Conservation (phyloP, 2,797 vertebrate species). For the Danionella dracula region DNA sequence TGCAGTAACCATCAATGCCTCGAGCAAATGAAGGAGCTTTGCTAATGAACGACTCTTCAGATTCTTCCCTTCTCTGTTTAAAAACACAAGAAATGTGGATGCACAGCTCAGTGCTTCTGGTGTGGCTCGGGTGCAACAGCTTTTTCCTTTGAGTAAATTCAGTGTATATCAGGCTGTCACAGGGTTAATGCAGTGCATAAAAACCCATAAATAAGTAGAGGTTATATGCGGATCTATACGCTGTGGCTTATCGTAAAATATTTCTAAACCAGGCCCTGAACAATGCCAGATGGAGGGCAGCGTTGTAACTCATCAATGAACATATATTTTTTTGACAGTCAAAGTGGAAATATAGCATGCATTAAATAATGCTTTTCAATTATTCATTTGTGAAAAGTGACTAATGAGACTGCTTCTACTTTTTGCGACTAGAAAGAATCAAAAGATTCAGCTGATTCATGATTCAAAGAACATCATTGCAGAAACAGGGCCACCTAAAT, state of each 20-base stretch:
- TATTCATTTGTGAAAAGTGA: no score
- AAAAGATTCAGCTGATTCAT: no score
- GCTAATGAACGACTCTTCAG: slow-evolving; percentile 9
- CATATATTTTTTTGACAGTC: no score
- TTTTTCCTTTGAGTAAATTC: neutral
- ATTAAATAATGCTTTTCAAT: no score
- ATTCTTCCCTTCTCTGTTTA: neutral
- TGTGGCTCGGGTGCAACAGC: neutral
- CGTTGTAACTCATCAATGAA: slow-evolving; percentile 20
- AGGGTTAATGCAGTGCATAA: slow-evolving; percentile 15
- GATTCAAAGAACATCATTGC: no score
- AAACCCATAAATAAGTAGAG: neutral
- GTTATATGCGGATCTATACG: neutral
- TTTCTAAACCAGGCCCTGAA: slow-evolving; percentile 1
- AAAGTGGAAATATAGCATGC: no score
- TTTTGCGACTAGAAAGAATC: no score
- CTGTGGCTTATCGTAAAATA: neutral
- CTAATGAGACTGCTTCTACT: no score
- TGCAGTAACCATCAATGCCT: slow-evolving; percentile 25
- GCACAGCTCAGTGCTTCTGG: slow-evolving; percentile 12
- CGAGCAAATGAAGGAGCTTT: neutral
- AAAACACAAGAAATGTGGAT: slow-evolving; percentile 33
- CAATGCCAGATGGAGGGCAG: slow-evolving; percentile 16
- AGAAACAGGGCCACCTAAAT: no score
- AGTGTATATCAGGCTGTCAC: neutral